A percentile compares a stretch with the other conserved stretches of the same genome.
Evolutionary conservation across 2,113 vertebrate genomes (phyloP).

Genomic region (Daboia siamensis): DNA sequence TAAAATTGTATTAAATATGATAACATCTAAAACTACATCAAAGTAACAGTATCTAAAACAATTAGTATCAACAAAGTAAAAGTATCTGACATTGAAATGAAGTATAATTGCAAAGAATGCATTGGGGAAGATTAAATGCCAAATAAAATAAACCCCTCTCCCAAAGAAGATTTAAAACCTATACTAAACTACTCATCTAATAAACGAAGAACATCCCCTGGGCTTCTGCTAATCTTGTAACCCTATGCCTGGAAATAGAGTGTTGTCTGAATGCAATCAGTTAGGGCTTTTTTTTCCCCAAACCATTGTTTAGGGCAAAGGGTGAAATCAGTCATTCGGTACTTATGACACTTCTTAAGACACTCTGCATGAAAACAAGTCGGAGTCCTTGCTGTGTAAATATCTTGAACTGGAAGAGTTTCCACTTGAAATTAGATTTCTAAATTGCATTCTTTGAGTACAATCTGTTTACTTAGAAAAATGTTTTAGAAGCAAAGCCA

Average conservation of each 20-base stretch:
- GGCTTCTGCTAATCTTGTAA: neutral
- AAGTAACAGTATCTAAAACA: neutral
- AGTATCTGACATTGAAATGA: neutral
- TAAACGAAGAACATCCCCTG: neutral
- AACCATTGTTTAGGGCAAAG: neutral
- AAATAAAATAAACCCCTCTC: neutral
- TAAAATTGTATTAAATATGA: neutral
- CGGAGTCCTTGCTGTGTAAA: neutral
- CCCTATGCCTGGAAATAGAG: neutral
- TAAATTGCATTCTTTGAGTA: rapidly evolving
- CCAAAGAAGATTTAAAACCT: neutral
- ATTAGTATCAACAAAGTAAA: neutral
- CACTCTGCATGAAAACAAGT: neutral
- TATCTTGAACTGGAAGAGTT: neutral
- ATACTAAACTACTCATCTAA: neutral
- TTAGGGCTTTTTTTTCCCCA: neutral
- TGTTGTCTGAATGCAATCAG: neutral
- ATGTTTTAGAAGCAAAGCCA: rapidly evolving
- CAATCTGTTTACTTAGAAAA: rapidly evolving
- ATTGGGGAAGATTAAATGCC: neutral
- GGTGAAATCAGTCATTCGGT: neutral
- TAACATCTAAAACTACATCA: neutral
- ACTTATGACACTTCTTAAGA: neutral
- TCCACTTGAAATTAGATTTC: neutral
- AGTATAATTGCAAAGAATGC: neutral